Base-by-base conservation (phyloP, 2,888 invertebrate genomes). In the Apamea epomidion region DNA sequence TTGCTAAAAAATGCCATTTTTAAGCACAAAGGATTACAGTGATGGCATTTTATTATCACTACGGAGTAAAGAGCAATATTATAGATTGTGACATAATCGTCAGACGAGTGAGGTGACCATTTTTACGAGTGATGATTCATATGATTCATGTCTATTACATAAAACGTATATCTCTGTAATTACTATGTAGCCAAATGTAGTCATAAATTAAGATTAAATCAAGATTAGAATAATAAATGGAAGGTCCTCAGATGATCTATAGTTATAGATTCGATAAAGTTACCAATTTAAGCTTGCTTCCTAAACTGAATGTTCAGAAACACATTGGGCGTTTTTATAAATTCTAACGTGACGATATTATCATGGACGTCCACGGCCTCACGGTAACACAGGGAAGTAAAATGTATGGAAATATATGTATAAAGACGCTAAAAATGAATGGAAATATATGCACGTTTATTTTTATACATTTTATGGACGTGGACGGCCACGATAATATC, bases 21-120 rank as follows among this genome's bases (percentile, higher is more conserved):
- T 14, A 12, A 68, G 21, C 21, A 54, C 14, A 58, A 70, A 37
- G 4, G 16, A 45, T 58, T n/a, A 65, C 18, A 80, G 37, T 65
- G 16, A 80, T 58, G n/a, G 29, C 37, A 72, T 81, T 82, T 83
- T 77, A 75, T 81, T 80, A 78, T 67, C 74, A 80, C 29, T 62
- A 29, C 16, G 29, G 29, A 69, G 78, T 69, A 81, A 79, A 73
- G 29, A 79, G 42, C 65, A 14, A 32, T 25, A 80, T 74, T 75
- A 76, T 54, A 64, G 48, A 70, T 62, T 84, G 72, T 89, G 90
- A 90, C 85, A 87, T 88, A 90, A 90, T 84, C 81, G 12, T 65
- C 14, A 68, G n/a, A 76, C 83, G 74, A 54, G 68, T 84, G 32
- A 79, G 84, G 82, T 62, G 70, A 82, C 76, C 75, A 83, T 87